A percentile compares a stretch with the other conserved stretches of the same genome.
Conservation (phyloP, 1,140 invertebrate genomes). For the Lasaia peninsularis region DNA sequence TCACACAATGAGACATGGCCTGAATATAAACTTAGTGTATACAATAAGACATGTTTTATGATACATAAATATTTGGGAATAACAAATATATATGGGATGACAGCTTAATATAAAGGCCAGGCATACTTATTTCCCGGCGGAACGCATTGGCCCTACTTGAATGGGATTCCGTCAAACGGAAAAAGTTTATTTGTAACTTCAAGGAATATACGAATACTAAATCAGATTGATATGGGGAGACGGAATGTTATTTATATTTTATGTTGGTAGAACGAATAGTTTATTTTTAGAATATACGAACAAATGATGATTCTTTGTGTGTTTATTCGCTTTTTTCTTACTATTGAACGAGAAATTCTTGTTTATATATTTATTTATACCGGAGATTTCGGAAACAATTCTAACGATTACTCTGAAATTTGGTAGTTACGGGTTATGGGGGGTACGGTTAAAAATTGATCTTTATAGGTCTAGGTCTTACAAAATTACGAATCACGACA, state of each 20-base stretch:
- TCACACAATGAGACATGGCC: background rate
- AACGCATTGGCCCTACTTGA: slow-evolving; percentile 23
- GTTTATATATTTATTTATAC: too few relatives aligned
- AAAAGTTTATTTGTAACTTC: slow-evolving; percentile 71
- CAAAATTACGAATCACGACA: too few relatives aligned
- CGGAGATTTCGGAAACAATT: too few relatives aligned
- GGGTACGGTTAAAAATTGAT: too few relatives aligned
- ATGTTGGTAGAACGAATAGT: background rate
- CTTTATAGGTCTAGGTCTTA: too few relatives aligned
- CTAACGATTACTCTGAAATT: too few relatives aligned
- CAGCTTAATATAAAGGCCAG: background rate
- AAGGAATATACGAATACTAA: slow-evolving; percentile 52
- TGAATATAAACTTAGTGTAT: background rate
- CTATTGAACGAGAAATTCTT: too few relatives aligned
- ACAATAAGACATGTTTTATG: slow-evolving; percentile 10
- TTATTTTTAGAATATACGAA: too few relatives aligned
- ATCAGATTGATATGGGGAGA: slow-evolving; percentile 38
- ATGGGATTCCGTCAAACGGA: slow-evolving; percentile 45
- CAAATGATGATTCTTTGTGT: too few relatives aligned
- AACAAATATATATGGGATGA: slow-evolving; percentile 7
- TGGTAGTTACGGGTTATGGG: too few relatives aligned
- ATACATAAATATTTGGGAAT: slow-evolving; percentile 4
- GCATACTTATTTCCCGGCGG: slow-evolving; percentile 46
- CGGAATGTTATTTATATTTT: background rate
- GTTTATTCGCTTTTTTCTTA: slow-evolving; percentile 41